Conservation (phyloP, 2,113 vertebrate species). For the Pandion haliaetus region DNA sequence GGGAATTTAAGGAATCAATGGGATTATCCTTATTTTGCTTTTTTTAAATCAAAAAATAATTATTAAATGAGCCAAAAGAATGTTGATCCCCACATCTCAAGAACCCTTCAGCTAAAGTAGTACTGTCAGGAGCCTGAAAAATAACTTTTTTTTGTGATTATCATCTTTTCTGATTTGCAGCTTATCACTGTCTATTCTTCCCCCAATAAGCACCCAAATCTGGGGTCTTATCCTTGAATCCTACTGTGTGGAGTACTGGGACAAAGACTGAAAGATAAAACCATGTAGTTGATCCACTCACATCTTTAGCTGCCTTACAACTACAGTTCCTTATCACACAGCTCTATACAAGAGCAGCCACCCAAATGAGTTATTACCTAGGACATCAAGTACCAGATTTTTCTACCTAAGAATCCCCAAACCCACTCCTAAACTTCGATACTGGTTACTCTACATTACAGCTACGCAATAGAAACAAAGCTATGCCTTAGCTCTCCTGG, state of each 20-base stretch:
- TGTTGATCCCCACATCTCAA: background rate
- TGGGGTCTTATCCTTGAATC: background rate
- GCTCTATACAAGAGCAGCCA: background rate
- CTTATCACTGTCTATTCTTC: background rate
- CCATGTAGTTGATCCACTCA: background rate
- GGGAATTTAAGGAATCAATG: background rate
- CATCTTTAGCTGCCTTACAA: background rate
- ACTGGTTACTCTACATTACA: background rate
- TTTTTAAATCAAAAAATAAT: constrained; percentile 36
- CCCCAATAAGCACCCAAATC: background rate
- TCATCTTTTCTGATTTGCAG: background rate
- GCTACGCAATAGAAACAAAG: background rate
- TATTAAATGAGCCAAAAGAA: constrained; percentile 43
- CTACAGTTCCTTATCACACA: background rate
- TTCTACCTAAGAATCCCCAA: background rate
- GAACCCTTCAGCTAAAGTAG: background rate
- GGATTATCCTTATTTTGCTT: constrained; percentile 10
- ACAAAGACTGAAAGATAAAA: background rate
- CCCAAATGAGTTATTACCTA: background rate
- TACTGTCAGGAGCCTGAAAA: background rate
- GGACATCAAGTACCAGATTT: background rate
- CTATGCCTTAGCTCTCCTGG: background rate
- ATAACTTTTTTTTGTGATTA: background rate
- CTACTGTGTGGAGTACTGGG: background rate
- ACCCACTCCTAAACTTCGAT: background rate